These are phyloP conservation scores for Pogonophryne albipinna DNA, from an alignment of 2,797 vertebrate genomes.

Conservation along the genomic window DNA sequence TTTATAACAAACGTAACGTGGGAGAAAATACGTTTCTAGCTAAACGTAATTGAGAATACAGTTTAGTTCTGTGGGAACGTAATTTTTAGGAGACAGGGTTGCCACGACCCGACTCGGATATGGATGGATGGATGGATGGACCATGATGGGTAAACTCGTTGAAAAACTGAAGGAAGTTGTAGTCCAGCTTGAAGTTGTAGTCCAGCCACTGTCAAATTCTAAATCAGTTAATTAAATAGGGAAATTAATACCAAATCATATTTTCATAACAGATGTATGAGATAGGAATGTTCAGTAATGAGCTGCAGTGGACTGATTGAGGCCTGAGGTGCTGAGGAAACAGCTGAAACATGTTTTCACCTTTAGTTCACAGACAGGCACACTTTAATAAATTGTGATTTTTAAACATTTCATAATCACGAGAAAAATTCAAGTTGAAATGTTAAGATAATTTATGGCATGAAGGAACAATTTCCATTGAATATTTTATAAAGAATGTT, in stretches of 20 bases:
- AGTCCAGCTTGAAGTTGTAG: background rate
- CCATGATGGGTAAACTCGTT: no score
- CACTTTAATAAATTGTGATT: background rate
- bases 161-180: no score
- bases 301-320: constrained; percentile 43
- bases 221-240: constrained; percentile 22
- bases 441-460: background rate
- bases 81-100: no score
- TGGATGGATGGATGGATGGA: no score
- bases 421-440: background rate
- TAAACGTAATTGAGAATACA: no score
- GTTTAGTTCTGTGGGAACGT: no score
- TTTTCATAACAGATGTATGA: constrained; percentile 25
- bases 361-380: background rate
- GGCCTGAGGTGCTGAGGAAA: background rate
- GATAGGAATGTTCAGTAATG: constrained; percentile 29
- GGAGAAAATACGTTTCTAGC: no score
- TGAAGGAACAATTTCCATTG: background rate
- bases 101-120: no score
- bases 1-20: no score
- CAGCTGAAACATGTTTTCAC: background rate
- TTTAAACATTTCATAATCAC: background rate
- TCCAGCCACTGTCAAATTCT: background rate
- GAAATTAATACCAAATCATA: constrained; percentile 24
- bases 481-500: no score